A percentile compares a stretch with the other conserved stretches of the same genome.
phyloP scores from a whole-genome alignment of 1,140 invertebrate genomes.

The Helicorthomorpha holstii region DNA sequence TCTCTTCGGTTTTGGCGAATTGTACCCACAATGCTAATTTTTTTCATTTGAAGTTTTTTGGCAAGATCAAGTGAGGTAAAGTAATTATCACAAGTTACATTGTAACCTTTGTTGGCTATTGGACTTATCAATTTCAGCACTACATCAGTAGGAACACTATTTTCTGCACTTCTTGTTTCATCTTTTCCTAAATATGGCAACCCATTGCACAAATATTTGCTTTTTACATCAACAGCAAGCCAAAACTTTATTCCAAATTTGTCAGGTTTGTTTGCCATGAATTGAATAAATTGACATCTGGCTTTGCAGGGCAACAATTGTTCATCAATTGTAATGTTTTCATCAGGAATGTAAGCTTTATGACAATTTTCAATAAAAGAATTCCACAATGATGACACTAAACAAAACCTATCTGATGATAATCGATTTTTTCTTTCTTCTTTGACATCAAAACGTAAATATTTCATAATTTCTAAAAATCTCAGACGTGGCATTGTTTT shows the following conservation, averaged over 20 bases:
- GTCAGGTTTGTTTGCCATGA: too few species aligned
- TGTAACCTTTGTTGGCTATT: too few species aligned
- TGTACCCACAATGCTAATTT: not conserved
- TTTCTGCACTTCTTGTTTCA: not conserved
- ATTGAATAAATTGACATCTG: conserved; percentile 1
- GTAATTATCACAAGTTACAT: too few species aligned
- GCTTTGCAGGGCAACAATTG: conserved; percentile 2
- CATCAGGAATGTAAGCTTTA: conserved; percentile 1
- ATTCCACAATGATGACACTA: not conserved
- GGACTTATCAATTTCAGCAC: too few species aligned
- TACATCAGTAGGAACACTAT: not conserved
- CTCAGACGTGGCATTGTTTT: not conserved
- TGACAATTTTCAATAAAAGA: conserved; percentile 3
- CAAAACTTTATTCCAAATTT: too few species aligned
- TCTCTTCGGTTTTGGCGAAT: not conserved
- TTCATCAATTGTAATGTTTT: conserved; percentile 5
- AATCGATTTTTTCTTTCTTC: not conserved
- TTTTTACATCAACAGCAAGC: too few species aligned
- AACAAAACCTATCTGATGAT: conserved; percentile 1
- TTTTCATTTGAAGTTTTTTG: not conserved
- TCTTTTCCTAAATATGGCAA: conserved; percentile 7
- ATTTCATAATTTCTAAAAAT: not conserved
- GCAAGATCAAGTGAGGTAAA: too few species aligned
- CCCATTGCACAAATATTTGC: conserved; percentile 1
- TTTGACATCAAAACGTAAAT: conserved; percentile 6